These are phyloP conservation scores for Aricia agestis DNA, from an alignment of 1,140 invertebrate genomes.

Conservation along the genomic window DNA sequence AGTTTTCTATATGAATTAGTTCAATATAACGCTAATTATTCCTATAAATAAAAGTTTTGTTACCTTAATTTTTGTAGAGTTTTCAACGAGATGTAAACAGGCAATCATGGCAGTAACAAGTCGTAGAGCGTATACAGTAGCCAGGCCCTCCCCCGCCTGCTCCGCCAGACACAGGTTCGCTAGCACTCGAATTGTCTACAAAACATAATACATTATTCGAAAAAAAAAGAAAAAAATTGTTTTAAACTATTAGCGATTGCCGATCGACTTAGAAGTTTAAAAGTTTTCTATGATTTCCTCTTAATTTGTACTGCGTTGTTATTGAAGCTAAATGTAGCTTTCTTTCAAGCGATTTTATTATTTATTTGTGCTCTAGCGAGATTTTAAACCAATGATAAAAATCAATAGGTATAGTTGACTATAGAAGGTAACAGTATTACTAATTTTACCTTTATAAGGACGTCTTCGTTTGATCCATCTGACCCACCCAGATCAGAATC, in stretches of 20 bases:
- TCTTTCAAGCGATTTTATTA: too few species aligned
- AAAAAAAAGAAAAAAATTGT: too few species aligned
- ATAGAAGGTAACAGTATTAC: background rate
- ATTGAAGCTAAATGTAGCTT: too few species aligned
- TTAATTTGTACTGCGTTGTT: too few species aligned
- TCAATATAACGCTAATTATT: background rate
- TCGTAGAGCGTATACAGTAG: conserved; percentile 40
- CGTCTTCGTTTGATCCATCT: conserved; percentile 79
- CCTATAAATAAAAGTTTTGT: background rate
- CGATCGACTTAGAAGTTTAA: too few species aligned
- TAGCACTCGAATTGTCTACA: conserved; percentile 65
- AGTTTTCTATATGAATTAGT: background rate
- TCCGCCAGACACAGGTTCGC: conserved; percentile 67
- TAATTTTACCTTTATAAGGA: conserved; percentile 60
- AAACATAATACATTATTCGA: conserved; percentile 2
- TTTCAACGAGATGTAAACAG: conserved; percentile 58
- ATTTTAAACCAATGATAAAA: too few species aligned
- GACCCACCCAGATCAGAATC: conserved; percentile 73
- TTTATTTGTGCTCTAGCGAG: too few species aligned
- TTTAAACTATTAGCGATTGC: too few species aligned
- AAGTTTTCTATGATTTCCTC: too few species aligned
- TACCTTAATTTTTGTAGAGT: conserved; percentile 30
- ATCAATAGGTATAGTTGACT: too few species aligned
- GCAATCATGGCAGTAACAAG: conserved; percentile 47
- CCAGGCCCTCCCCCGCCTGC: conserved; percentile 48